Evolutionary conservation across 2,888 invertebrate genomes (phyloP).

Genomic region (Blastobasis adustella): DNA sequence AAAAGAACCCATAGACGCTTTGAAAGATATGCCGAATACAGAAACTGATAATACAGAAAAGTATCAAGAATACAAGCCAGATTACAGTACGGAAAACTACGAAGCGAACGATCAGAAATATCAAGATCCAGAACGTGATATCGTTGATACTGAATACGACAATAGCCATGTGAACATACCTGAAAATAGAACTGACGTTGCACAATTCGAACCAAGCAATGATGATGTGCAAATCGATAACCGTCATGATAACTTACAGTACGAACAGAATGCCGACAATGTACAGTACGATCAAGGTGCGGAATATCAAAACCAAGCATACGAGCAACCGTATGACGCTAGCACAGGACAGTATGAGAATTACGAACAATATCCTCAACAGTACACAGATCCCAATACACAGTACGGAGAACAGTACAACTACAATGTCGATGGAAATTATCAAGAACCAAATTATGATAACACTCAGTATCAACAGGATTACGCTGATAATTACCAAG

Average conservation of each 20-base stretch:
- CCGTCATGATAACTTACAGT: too few species aligned
- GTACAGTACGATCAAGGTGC: slow-evolving; percentile 18
- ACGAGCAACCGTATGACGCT: slow-evolving; percentile 25
- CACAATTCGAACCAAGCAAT: too few species aligned
- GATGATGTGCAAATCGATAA: too few species aligned
- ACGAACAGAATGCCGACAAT: not conserved
- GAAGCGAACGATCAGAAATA: not conserved
- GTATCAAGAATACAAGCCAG: slow-evolving; percentile 3
- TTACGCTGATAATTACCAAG: slow-evolving; percentile 26
- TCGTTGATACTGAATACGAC: not conserved
- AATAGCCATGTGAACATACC: not conserved
- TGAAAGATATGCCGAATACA: too few species aligned
- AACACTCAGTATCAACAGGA: slow-evolving; percentile 33
- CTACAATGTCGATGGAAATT: slow-evolving; percentile 40
- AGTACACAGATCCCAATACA: slow-evolving; percentile 40
- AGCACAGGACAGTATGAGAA: slow-evolving; percentile 34
- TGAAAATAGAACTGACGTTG: not conserved
- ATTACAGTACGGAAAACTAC: not conserved
- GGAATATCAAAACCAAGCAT: slow-evolving; percentile 47
- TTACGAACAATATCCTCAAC: slow-evolving; percentile 33
- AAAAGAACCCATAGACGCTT: too few species aligned
- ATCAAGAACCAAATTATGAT: slow-evolving; percentile 41
- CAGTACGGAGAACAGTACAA: slow-evolving; percentile 46
- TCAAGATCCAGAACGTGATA: too few species aligned
- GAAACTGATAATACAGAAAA: not conserved